Conservation (phyloP, 2,888 invertebrate species). For the Drosophila paucipuncta region DNA sequence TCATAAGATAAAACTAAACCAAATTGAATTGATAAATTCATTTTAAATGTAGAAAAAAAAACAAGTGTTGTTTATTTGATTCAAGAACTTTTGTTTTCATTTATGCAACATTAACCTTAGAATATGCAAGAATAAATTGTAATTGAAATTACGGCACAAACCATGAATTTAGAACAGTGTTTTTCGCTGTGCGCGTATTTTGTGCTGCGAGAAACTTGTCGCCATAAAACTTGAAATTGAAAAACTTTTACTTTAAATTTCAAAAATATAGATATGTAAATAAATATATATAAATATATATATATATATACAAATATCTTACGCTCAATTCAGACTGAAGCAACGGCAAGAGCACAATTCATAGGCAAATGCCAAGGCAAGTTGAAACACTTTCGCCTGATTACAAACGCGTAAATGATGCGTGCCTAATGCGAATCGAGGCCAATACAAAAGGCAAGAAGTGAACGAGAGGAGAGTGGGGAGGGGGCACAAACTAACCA, state of each 20-base stretch:
- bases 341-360: conserved; percentile 15
- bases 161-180: background rate
- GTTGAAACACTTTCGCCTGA: conserved; percentile 80
- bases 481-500: conserved; percentile 38
- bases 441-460: conserved; percentile 52
- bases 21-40: background rate
- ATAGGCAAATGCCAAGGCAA: conserved; percentile 41
- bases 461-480: background rate
- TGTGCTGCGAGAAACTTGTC: conserved; percentile 67
- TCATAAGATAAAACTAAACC: background rate
- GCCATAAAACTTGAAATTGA: conserved; percentile 82
- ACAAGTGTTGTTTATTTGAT: background rate
- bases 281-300: conserved; percentile 6
- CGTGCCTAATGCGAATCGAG: conserved; percentile 76
- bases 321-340: conserved; percentile 52
- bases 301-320: conserved; percentile 7
- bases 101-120: background rate
- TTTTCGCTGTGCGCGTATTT: conserved; percentile 17
- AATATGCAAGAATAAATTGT: background rate
- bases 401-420: conserved; percentile 81
- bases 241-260: conserved; percentile 78
- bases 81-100: background rate
- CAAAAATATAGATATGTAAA: conserved; percentile 43
- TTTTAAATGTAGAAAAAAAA: background rate
- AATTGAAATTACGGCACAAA: background rate